Evolutionary conservation across 2,113 vertebrate genomes (phyloP).

Genomic region (Hypanus sabinus): DNA sequence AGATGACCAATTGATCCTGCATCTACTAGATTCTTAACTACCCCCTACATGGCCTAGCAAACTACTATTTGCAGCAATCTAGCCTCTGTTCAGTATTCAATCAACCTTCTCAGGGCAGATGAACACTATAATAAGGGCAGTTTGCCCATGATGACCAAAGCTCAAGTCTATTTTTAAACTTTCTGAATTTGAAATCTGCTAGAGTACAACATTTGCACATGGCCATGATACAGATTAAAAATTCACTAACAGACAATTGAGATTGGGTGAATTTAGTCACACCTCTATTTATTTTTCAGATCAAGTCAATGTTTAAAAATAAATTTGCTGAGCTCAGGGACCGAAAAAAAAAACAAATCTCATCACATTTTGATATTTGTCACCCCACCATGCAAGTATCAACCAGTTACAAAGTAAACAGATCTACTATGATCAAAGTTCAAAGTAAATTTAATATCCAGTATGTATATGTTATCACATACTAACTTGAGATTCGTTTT

Average conservation of each 20-base stretch:
- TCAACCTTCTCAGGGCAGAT: background rate
- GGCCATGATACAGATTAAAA: background rate
- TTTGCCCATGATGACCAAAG: background rate
- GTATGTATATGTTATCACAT: too few relatives aligned
- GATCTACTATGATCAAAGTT: background rate
- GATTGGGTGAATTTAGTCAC: slow-evolving; percentile 12
- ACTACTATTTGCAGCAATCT: background rate
- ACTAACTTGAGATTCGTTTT: too few relatives aligned
- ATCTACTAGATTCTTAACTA: background rate
- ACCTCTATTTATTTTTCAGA: slow-evolving; percentile 23
- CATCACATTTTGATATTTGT: too few relatives aligned
- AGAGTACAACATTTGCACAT: background rate
- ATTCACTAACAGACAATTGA: background rate
- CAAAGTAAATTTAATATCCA: too few relatives aligned
- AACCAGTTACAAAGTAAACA: background rate
- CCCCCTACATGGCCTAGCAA: background rate
- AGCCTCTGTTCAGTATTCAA: too few relatives aligned
- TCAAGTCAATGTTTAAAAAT: slow-evolving; percentile 1
- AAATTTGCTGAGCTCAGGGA: background rate
- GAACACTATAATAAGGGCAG: background rate
- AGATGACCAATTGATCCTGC: background rate
- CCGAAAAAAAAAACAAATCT: background rate
- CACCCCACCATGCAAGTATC: background rate
- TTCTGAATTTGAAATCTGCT: background rate
- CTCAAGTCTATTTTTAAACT: background rate